phyloP scores from a whole-genome alignment of 2,113 vertebrate genomes.

The Cyanistes caeruleus region DNA sequence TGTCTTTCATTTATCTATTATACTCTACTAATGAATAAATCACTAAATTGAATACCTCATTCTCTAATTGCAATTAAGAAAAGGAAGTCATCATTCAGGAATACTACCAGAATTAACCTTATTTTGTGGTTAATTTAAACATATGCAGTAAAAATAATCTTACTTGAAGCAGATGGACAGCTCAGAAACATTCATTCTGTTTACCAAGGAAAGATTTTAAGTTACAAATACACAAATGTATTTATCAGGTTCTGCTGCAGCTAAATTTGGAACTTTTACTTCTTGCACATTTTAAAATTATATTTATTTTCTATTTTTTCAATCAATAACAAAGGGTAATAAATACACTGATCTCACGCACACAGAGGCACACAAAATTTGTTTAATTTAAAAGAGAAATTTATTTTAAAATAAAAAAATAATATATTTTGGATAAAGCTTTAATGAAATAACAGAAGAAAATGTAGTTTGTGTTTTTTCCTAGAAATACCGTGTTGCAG shows the following conservation, averaged over 20 bases:
- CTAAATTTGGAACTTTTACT: not conserved
- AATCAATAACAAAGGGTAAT: not conserved
- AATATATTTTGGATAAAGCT: not conserved
- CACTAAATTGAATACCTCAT: not conserved
- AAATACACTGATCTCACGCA: not conserved
- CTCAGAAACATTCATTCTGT: not conserved
- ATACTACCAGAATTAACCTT: not conserved
- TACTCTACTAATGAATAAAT: conserved; percentile 11
- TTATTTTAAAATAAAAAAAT: not conserved
- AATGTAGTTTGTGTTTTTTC: fast-evolving
- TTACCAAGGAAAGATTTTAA: not conserved
- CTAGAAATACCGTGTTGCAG: not conserved
- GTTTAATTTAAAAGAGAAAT: not conserved
- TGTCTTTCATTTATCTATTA: conserved; percentile 16
- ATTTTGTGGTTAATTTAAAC: not conserved
- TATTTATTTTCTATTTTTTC: not conserved
- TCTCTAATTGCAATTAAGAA: not conserved
- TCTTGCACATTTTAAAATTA: not conserved
- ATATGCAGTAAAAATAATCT: not conserved
- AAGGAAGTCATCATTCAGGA: not conserved
- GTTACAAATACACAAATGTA: not conserved
- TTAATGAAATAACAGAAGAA: not conserved
- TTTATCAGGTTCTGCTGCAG: not conserved
- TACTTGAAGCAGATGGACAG: not conserved
- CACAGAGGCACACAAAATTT: not conserved